phyloP scores from a whole-genome alignment of 1,140 invertebrate species.

The Cydia fagiglandana region DNA sequence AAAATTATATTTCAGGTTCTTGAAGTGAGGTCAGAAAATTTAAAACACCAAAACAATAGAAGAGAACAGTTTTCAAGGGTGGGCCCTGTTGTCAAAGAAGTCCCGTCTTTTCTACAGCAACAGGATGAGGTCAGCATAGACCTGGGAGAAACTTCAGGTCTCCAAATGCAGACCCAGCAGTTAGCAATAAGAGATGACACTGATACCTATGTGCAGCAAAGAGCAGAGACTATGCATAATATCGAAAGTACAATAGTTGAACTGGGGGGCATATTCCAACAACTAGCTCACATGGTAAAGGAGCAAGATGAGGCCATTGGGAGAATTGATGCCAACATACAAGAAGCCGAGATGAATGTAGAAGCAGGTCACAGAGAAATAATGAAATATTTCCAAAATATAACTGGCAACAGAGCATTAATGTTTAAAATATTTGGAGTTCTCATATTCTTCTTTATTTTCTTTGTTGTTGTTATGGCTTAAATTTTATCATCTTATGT shows the following conservation, averaged over 20 bases:
- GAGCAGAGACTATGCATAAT: constrained; percentile 99
- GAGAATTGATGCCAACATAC: constrained; percentile 98
- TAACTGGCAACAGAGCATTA: constrained; percentile 98
- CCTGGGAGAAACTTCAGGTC: constrained; percentile 80
- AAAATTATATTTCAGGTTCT: constrained; percentile 81
- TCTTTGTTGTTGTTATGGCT: constrained; percentile 97
- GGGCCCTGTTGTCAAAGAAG: constrained; percentile 84
- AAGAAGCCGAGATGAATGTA: constrained; percentile 97
- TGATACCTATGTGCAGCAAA: constrained; percentile 93
- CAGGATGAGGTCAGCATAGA: constrained; percentile 89
- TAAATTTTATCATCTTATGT: constrained; percentile 58
- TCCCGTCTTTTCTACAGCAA: constrained; percentile 83
- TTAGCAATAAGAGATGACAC: constrained; percentile 89
- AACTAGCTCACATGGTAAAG: constrained; percentile 99
- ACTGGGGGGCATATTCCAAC: constrained; percentile 98
- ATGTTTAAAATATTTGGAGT: constrained; percentile 99
- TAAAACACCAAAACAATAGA: constrained; percentile 96
- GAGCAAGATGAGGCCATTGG: constrained; percentile 99
- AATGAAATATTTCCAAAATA: constrained; percentile 98
- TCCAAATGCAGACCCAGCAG: constrained; percentile 81
- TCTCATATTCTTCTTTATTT: constrained; percentile 99
- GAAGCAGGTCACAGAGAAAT: constrained; percentile 98
- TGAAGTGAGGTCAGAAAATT: constrained; percentile 94
- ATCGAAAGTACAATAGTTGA: constrained; percentile 99
- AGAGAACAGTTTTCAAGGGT: constrained; percentile 96